Conservation (phyloP, 2,113 vertebrate genomes). For the Fulmarus glacialis region DNA sequence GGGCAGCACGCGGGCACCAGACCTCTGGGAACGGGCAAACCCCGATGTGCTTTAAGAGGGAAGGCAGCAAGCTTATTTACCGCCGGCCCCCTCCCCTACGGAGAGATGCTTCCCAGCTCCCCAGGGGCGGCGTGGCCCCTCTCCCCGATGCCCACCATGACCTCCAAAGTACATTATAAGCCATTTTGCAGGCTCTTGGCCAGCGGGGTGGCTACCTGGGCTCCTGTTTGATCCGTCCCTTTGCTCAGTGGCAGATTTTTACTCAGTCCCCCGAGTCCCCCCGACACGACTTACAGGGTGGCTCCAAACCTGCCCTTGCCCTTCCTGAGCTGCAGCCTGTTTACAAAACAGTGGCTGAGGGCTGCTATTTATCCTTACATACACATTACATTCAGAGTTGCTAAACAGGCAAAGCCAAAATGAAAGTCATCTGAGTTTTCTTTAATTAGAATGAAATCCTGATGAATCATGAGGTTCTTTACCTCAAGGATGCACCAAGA, state of each 20-base stretch:
- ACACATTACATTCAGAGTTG: neutral
- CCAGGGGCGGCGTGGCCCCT: rapidly evolving
- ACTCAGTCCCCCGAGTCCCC: neutral
- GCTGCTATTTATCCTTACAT: neutral
- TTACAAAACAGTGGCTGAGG: slow-evolving; percentile 41
- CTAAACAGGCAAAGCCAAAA: slow-evolving; percentile 33
- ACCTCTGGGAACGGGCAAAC: neutral
- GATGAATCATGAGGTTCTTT: slow-evolving; percentile 53
- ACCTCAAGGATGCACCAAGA: slow-evolving; percentile 46
- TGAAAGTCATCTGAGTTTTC: slow-evolving; percentile 33
- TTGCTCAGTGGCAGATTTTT: neutral
- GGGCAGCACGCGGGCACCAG: neutral
- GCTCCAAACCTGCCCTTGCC: neutral
- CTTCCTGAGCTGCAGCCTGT: slow-evolving; percentile 4
- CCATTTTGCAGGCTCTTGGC: rapidly evolving
- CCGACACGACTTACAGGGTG: neutral
- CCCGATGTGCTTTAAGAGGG: rapidly evolving
- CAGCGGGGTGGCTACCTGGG: neutral
- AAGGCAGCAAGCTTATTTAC: neutral
- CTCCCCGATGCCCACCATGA: rapidly evolving
- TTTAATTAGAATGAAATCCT: slow-evolving; percentile 39
- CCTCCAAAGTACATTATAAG: neutral
- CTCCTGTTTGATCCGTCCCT: neutral
- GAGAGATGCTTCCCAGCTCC: neutral
- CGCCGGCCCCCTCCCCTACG: rapidly evolving